phyloP scores from a whole-genome alignment of 2,113 vertebrate species.

The Oceanodroma tethys region DNA sequence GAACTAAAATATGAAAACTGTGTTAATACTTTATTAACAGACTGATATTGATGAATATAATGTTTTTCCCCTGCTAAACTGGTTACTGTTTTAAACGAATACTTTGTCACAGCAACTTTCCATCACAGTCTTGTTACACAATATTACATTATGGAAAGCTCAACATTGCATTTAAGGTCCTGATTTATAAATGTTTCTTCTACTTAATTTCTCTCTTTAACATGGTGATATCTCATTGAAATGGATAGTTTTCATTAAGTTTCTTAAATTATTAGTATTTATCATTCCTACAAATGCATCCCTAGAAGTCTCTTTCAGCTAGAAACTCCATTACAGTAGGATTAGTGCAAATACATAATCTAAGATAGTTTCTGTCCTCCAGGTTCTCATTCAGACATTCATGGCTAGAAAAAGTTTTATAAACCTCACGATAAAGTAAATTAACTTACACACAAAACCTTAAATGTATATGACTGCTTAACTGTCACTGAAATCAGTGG shows the following conservation, averaged over 20 bases:
- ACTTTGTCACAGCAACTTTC: background rate
- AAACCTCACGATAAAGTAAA: background rate
- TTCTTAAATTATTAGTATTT: slow-evolving; percentile 26
- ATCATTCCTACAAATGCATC: background rate
- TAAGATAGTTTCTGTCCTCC: background rate
- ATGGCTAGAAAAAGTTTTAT: background rate
- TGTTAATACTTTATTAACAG: background rate
- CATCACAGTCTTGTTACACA: background rate
- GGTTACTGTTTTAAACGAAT: background rate
- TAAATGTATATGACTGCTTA: background rate
- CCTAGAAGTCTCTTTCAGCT: background rate
- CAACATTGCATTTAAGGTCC: background rate
- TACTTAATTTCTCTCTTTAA: background rate
- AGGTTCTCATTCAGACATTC: background rate
- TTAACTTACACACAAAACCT: background rate
- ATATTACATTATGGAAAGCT: background rate
- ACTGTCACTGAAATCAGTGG: background rate
- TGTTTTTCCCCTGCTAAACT: background rate
- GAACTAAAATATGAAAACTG: background rate
- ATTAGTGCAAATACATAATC: background rate
- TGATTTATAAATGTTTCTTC: slow-evolving; percentile 1
- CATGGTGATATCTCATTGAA: background rate
- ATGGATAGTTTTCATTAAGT: slow-evolving; percentile 27
- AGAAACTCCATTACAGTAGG: background rate
- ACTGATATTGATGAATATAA: background rate